Conservation (phyloP, 2,888 invertebrate species). For the Tetragonula carbonaria region DNA sequence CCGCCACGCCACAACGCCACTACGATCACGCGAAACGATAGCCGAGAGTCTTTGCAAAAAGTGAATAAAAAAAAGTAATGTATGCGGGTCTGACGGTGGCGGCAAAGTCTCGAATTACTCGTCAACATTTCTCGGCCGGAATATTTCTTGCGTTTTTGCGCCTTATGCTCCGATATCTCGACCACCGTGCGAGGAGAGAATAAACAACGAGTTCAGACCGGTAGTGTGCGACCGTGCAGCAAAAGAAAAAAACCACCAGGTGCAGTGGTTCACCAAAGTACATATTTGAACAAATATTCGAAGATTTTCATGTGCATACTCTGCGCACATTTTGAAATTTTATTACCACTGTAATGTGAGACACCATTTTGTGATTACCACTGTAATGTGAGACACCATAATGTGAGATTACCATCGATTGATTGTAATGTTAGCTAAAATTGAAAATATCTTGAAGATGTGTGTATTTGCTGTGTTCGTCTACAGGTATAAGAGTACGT, state of each 20-base stretch:
- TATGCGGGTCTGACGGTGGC: not conserved
- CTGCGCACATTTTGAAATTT: too few relatives aligned
- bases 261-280: not conserved
- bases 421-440: too few relatives aligned
- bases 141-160: slow-evolving; percentile 11
- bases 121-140: not conserved
- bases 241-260: not conserved
- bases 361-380: too few relatives aligned
- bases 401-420: too few relatives aligned
- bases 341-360: too few relatives aligned
- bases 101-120: slow-evolving; percentile 10
- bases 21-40: slow-evolving; percentile 3
- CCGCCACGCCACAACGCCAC: not conserved
- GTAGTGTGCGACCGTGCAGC: not conserved
- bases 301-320: too few relatives aligned
- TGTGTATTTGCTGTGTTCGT: not conserved
- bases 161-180: slow-evolving; percentile 1
- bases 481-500: not conserved
- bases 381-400: too few relatives aligned
- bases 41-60: not conserved
- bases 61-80: not conserved
- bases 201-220: slow-evolving; percentile 26
- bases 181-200: not conserved
- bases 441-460: too few relatives aligned
- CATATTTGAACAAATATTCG: not conserved